Percentiles rank a stretch among this genome's conserved stretches.
These are phyloP conservation scores for Simalia tracyae DNA, from an alignment of 2,797 vertebrate species.

Conservation along the genomic window DNA sequence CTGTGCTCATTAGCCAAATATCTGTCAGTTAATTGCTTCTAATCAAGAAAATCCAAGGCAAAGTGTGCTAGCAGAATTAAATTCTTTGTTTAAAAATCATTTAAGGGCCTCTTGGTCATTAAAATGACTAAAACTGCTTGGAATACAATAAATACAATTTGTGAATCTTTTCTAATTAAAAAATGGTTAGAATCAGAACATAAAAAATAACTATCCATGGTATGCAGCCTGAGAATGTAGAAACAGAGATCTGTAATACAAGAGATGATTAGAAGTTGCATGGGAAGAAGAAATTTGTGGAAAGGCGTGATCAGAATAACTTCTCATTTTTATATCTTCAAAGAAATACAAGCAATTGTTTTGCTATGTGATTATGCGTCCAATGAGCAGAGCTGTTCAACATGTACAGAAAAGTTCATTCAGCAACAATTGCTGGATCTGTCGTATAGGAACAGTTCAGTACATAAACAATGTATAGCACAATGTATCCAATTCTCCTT, in stretches of 20 bases:
- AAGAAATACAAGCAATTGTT: background rate
- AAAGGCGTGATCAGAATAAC: background rate
- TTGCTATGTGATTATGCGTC: background rate
- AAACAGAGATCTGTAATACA: background rate
- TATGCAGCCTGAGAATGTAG: no score
- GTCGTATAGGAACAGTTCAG: background rate
- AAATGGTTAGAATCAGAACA: background rate
- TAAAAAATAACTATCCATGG: background rate
- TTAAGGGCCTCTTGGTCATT: background rate
- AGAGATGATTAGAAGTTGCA: background rate
- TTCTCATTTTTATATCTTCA: background rate
- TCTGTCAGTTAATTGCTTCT: constrained; percentile 40
- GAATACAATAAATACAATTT: background rate
- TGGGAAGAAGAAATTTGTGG: background rate
- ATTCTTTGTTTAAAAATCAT: background rate
- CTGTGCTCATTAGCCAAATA: constrained; percentile 22
- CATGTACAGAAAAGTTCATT: background rate
- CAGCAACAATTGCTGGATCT: background rate
- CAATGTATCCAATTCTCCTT: background rate
- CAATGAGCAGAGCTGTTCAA: background rate
- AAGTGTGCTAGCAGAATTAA: constrained; percentile 35
- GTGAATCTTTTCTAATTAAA: background rate
- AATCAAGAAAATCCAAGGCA: background rate
- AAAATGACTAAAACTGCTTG: background rate
- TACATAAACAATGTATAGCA: background rate